Base-by-base conservation (phyloP, 2,888 invertebrate genomes). In the Drosophila stalkeri region DNA sequence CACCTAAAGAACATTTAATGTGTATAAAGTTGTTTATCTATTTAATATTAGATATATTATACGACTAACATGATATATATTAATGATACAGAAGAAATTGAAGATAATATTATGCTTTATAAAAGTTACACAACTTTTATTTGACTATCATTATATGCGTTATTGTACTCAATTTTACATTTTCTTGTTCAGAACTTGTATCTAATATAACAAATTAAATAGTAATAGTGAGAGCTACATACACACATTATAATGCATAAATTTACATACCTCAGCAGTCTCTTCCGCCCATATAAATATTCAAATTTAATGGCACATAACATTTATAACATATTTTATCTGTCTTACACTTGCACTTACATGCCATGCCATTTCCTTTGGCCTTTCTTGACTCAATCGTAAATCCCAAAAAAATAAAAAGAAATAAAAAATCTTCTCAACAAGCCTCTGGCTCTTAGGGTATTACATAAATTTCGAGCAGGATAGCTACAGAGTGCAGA, bases 301-400 rank as follows among this genome's bases (percentile, higher is more conserved):
- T 9, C 37, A 55, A 37, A 39, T 39, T 7, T 5, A 27, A n/a
- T 27, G 2, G 16, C 14, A 37, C 20, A 52, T 52, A 14, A 37
- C 20, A 46, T 35, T n/a, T 37, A 14, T 8, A 27, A 12, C 31
- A 37, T 14, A 16, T 18, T 23, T 18, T 41, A 16, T 41, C 49
- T 63, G 52, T 54, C 55, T 65, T 51, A 62, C 67, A 68, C 70
- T 70, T 64, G 47, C 49, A 67, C 67, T 67, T 65, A 64, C 74
- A 75, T 77, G 83, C 69, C 65, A 72, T 66, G 52, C 52, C 72
- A 71, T 68, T 66, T 86, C 62, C 72, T 62, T 44, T 64, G 68
- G 62, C 47, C 63, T 63, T 47, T 35, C 51, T 35, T 51, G 33
- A 3, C 33, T 35, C 4, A 18, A 51, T 51, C 66, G 56, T 39